Evolutionary conservation across 2,797 vertebrate genomes (phyloP).

Genomic region (Tamandua tetradactyla): DNA sequence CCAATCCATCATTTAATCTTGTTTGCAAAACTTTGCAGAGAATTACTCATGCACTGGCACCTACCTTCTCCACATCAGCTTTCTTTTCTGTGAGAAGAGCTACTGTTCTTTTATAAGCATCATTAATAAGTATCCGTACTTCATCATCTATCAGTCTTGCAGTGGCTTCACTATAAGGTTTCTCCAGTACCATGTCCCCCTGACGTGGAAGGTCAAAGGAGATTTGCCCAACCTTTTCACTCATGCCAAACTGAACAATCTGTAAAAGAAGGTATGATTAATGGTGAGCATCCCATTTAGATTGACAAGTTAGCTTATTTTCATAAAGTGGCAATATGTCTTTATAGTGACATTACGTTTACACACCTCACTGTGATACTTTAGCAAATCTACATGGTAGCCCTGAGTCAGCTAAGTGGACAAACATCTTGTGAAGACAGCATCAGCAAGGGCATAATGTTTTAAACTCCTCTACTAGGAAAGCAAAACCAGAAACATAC

Average conservation of each 20-base stretch:
- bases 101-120: constrained; percentile 90
- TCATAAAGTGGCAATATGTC: not conserved
- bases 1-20: not conserved
- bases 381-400: not conserved
- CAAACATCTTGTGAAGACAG: not conserved
- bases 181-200: constrained; percentile 96
- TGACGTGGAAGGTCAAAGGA: constrained; percentile 96
- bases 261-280: constrained; percentile 74
- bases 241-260: constrained; percentile 99
- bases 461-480: not conserved
- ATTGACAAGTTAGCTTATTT: not conserved
- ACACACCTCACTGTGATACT: not conserved
- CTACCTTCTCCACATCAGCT: constrained; percentile 94
- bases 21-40: not conserved
- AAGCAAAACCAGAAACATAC: not conserved
- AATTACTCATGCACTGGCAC: not conserved
- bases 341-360: not conserved
- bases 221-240: constrained; percentile 96
- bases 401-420: not conserved
- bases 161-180: constrained; percentile 97
- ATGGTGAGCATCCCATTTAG: not conserved
- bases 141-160: constrained; percentile 95
- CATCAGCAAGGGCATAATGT: not conserved
- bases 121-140: constrained; percentile 91
- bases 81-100: constrained; percentile 91